Conservation (phyloP, 2,113 vertebrate species). For the Pongo abelii region DNA sequence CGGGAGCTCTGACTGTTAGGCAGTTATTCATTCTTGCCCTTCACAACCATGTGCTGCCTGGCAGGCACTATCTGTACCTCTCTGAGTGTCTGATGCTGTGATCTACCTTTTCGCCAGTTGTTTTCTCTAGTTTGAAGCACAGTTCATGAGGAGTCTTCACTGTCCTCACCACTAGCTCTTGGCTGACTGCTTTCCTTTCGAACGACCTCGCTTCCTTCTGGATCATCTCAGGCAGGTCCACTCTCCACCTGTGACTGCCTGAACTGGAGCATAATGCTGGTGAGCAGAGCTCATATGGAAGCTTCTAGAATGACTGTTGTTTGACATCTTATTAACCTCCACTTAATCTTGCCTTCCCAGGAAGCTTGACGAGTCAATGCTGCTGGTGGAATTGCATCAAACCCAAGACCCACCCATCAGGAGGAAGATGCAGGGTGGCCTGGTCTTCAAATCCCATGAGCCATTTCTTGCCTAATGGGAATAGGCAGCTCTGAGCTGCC, state of each 20-base stretch:
- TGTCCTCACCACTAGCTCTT: not conserved
- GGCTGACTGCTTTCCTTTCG: not conserved
- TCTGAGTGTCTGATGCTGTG: not conserved
- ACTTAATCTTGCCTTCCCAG: not conserved
- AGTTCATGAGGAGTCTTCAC: too few relatives aligned
- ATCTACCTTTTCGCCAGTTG: not conserved
- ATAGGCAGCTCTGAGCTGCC: fast-evolving
- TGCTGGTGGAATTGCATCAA: too few relatives aligned
- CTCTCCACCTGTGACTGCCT: not conserved
- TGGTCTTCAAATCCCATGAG: fast-evolving
- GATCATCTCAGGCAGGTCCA: not conserved
- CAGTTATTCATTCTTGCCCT: too few relatives aligned
- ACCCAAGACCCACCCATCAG: fast-evolving
- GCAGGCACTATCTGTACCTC: too few relatives aligned
- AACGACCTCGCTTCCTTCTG: fast-evolving
- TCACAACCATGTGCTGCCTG: not conserved
- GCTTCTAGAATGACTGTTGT: not conserved
- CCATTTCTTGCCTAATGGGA: not conserved
- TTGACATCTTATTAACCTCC: not conserved
- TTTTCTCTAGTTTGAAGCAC: not conserved
- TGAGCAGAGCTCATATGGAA: not conserved
- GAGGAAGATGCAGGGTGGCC: too few relatives aligned
- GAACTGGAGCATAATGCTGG: not conserved
- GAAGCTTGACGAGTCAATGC: not conserved
- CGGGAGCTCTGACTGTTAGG: not conserved